These are phyloP conservation scores for Cosmopolites sordidus DNA, from an alignment of 2,888 invertebrate species.

Conservation along the genomic window DNA sequence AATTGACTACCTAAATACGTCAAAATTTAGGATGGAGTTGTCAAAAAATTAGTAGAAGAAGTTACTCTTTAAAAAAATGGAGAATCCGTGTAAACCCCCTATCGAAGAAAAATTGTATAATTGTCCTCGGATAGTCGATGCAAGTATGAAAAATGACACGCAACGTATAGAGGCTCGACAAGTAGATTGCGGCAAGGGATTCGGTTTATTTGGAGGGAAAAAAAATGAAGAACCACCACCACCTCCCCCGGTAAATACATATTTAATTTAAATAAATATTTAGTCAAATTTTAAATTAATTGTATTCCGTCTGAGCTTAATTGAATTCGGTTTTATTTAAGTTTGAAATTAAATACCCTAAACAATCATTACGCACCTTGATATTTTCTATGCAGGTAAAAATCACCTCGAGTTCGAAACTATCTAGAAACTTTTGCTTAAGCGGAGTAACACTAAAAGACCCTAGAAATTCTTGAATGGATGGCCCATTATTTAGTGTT, in stretches of 20 bases:
- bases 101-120: conserved; percentile 35
- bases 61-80: conserved; percentile 29
- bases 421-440: no score
- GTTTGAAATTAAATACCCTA: no score
- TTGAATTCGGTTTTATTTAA: no score
- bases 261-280: no score
- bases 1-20: conserved; percentile 31
- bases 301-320: no score
- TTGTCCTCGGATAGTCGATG: conserved; percentile 28
- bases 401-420: no score
- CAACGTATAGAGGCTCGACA: conserved; percentile 37
- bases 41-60: conserved; percentile 27
- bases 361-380: no score
- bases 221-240: conserved; percentile 23
- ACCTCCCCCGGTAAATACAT: conserved; percentile 2
- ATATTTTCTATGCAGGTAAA: no score
- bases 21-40: conserved; percentile 32
- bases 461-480: no score
- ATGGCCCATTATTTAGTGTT: no score
- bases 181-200: conserved; percentile 35
- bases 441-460: no score
- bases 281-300: no score
- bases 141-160: conserved; percentile 30
- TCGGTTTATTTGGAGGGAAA: conserved; percentile 27
- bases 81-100: conserved; percentile 33